Conservation (phyloP, 2,888 invertebrate species). For the Lasioglossum marginatum region DNA sequence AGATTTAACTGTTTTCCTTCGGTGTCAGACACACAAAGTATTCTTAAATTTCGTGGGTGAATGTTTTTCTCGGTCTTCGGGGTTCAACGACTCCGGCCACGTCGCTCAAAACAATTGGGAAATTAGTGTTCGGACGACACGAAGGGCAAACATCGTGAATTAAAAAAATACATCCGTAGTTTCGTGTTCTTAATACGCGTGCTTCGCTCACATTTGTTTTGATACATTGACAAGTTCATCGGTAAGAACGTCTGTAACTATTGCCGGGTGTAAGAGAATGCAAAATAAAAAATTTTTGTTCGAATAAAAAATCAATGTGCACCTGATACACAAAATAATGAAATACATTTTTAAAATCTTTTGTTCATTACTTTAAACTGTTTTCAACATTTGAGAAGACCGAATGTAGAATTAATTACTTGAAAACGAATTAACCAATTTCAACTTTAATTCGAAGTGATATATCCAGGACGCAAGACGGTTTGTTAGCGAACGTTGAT, state of each 20-base stretch:
- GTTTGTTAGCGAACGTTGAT: not conserved
- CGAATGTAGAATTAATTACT: not conserved
- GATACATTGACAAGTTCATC: not conserved
- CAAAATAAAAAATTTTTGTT: not conserved
- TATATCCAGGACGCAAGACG: not conserved
- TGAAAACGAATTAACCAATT: not conserved
- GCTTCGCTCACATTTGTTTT: not conserved
- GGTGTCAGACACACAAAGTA: slow-evolving; percentile 59
- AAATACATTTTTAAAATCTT: not conserved
- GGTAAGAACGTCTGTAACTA: not conserved
- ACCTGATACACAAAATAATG: not conserved
- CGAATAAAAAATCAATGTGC: not conserved
- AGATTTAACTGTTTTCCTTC: slow-evolving; percentile 82
- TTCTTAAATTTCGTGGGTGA: slow-evolving; percentile 33
- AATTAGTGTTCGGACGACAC: not conserved
- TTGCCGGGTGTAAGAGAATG: not conserved
- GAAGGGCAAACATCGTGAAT: not conserved
- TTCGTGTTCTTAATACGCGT: not conserved
- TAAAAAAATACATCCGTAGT: not conserved
- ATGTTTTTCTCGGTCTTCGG: not conserved
- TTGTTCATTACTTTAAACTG: not conserved
- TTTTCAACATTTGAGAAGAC: not conserved
- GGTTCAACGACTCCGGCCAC: slow-evolving; percentile 29
- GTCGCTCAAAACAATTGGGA: not conserved
- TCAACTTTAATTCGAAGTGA: not conserved